Base-by-base conservation (phyloP, 1,140 invertebrate genomes). In the Yoshiicerus persimilis region DNA sequence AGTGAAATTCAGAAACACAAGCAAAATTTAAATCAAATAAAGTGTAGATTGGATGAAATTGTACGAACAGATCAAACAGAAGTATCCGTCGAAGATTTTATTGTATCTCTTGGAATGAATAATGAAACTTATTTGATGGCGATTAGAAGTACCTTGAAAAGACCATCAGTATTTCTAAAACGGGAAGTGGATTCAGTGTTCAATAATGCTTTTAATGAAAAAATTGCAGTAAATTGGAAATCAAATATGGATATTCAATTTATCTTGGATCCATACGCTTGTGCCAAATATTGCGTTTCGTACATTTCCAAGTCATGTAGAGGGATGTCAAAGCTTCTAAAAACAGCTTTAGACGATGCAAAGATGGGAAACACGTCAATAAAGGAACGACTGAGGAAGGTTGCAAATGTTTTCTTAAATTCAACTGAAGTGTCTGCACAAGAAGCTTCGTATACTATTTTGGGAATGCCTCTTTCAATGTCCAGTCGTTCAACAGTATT, bases 191-290 rank as follows among this genome's bases (percentile, higher is more conserved):
- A 90, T 32, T 91, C 91, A 9, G 39, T 27, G 27, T 91, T 83
- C 27, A 87, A 92, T 11, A 92, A 92, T 90, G 66, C 88, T 70
- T 92, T 91, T 86, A 91, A 91, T 86, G 83, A 25, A 64, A 87
- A 88, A 83, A 86, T 92, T 30, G 77, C 92, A 39, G 25, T 86
- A 10, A 62, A 91, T 30, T 91, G 90, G 86, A 25, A 85, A 75
- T 91, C 88, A 20, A 92, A 92, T 77, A 91, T 92, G 88, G 92
- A 92, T 84, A 91, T 92, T 36, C 92, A 92, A 77, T 91, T 88
- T 83, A 86, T 92, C n/a, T n/a, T n/a, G n/a, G n/a, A n/a, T n/a
- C n/a, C n/a, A n/a, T n/a, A n/a, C n/a, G n/a, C n/a, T n/a, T 91
- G 10, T 38, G 87, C 85, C 20, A 87, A 84, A 23, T 91, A 91